Base-by-base conservation (phyloP, 2,797 vertebrate species). In the Sebastes vulpes region DNA sequence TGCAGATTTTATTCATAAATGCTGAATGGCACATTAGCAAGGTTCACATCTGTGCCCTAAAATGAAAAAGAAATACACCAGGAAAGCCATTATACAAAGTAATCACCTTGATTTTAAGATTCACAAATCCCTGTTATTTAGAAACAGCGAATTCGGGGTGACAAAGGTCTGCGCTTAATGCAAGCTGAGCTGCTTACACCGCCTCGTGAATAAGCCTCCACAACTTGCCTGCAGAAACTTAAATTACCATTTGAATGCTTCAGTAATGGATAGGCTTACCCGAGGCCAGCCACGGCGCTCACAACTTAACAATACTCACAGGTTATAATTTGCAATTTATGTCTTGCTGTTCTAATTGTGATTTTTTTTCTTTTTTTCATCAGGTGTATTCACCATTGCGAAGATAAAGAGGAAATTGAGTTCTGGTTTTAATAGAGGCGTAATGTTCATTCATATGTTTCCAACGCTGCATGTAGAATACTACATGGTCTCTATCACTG, bases 201-300 rank as follows among this genome's bases (percentile, higher is more conserved):
- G 58, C 52, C 25, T 26, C 11, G 14, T 69, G 12, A 18, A 64
- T 77, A 74, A 72, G 35, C 46, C 76, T 75, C 35, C 23, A 46
- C 56, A 59, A 75, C 67, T 65, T 29, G 42, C 73, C 58, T 20
- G 60, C 57, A 57, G 60, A 67, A 72, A 58, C 28, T 35, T 42
- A 53, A 84, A 91, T 79, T 71, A 60, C 20, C 75, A 26, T 58
- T 69, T 64, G 42, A 81, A 84, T 67, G 72, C 38, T 32, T 83
- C n/a, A 5, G 68, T 69, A 76, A 82, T 56, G 61, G 67, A 81
- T 23, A 12, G 48, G 25, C 38, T 77, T 16, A 73, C 69, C 11
- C 14, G 6, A 46, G 61, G 73, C 42, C 59, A 35, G 42, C 42
- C 25, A 3, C 66, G 8, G 53, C 6, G 28, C 58, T 82, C 26